A percentile compares a stretch with the other conserved stretches of the same genome.
These are phyloP conservation scores for Caligus rogercresseyi DNA, from an alignment of 1,140 invertebrate species.

Conservation along the genomic window DNA sequence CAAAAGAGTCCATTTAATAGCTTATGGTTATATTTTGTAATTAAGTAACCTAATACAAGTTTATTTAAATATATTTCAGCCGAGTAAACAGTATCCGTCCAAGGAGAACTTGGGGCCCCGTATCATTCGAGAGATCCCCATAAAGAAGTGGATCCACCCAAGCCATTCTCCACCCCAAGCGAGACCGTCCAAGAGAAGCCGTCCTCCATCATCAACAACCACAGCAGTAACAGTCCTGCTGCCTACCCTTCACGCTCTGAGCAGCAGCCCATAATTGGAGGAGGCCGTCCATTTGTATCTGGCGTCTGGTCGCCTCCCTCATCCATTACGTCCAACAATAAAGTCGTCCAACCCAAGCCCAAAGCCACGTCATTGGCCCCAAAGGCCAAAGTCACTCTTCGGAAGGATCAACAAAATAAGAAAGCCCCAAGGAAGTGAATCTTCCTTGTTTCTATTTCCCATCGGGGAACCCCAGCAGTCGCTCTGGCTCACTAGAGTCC, in stretches of 20 bases:
- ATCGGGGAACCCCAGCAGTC: conserved; percentile 1
- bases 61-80: too few relatives aligned
- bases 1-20: too few relatives aligned
- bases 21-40: too few relatives aligned
- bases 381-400: neutral
- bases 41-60: too few relatives aligned
- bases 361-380: neutral
- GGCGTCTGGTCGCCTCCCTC: neutral
- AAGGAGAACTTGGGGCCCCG: neutral
- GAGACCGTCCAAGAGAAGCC: too few relatives aligned
- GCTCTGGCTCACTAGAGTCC: neutral
- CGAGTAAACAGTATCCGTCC: too few relatives aligned
- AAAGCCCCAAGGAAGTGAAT: neutral
- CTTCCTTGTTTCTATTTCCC: conserved; percentile 11
- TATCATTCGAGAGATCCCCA: neutral
- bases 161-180: neutral
- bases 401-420: neutral
- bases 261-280: too few relatives aligned
- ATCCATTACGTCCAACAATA: too few relatives aligned
- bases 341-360: neutral
- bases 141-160: neutral
- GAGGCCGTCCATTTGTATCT: neutral
- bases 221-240: too few relatives aligned
- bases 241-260: too few relatives aligned
- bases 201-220: too few relatives aligned